Conservation (phyloP, 2,797 vertebrate genomes). For the Syngnathus rostellatus region DNA sequence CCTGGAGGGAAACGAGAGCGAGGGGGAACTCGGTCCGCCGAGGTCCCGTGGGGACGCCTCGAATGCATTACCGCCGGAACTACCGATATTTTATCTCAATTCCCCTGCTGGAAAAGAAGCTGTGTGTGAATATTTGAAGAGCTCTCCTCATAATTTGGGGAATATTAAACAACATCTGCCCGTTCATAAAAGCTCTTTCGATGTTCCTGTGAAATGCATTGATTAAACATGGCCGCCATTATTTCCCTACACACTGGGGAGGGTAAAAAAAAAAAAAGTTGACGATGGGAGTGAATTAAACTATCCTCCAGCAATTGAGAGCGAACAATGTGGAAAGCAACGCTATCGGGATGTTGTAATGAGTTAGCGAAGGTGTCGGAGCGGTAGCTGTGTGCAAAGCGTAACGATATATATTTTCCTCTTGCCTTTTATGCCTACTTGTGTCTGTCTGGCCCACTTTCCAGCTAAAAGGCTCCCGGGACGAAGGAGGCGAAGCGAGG, state of each 20-base stretch:
- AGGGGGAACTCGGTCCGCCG: slow-evolving; percentile 44
- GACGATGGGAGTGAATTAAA: not conserved
- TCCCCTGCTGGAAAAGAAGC: slow-evolving; percentile 28
- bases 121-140: not conserved
- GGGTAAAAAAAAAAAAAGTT: not conserved
- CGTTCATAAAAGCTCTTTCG: not conserved
- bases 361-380: slow-evolving; percentile 48
- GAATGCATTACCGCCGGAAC: slow-evolving; percentile 62
- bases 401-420: slow-evolving; percentile 40
- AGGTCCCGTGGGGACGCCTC: slow-evolving; percentile 28
- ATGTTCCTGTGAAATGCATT: not conserved
- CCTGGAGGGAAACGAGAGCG: slow-evolving; percentile 37
- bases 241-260: too few relatives aligned
- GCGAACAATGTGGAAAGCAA: slow-evolving; percentile 44
- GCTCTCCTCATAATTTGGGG: too few relatives aligned
- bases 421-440: slow-evolving; percentile 24
- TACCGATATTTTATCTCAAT: slow-evolving; percentile 25
- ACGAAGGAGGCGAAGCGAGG: slow-evolving; percentile 14
- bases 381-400: slow-evolving; percentile 26
- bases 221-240: not conserved
- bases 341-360: slow-evolving; percentile 47
- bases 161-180: not conserved
- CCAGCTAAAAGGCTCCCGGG: slow-evolving; percentile 32
- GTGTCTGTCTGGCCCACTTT: slow-evolving; percentile 56
- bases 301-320: slow-evolving; percentile 12